These are phyloP conservation scores for Barnardius zonarius DNA, from an alignment of 2,113 vertebrate genomes.

Conservation along the genomic window DNA sequence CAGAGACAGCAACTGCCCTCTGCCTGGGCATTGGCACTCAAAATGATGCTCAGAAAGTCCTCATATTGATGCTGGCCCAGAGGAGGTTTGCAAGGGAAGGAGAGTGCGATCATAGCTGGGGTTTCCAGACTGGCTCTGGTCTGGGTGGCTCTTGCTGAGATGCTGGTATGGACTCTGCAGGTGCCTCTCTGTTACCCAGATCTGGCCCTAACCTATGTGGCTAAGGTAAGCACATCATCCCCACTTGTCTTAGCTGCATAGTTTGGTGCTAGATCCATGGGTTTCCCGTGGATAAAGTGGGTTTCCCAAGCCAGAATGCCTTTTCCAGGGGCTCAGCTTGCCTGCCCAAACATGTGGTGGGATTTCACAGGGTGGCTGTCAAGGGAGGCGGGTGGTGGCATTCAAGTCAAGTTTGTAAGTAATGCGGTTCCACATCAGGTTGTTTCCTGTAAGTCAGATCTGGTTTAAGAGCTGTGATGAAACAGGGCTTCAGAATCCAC, in stretches of 20 bases:
- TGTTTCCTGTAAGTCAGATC: slow-evolving; percentile 80
- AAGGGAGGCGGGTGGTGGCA: neutral
- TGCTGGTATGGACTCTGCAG: neutral
- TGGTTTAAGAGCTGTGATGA: slow-evolving; percentile 65
- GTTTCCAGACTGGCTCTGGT: fast-evolving
- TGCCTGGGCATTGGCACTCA: fast-evolving
- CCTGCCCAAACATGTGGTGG: fast-evolving
- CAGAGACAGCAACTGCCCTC: neutral
- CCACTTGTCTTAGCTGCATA: fast-evolving
- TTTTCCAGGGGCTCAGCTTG: neutral
- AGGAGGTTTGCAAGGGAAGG: neutral
- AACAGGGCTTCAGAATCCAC: slow-evolving; percentile 66
- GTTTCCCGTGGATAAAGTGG: neutral
- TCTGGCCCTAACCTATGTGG: fast-evolving
- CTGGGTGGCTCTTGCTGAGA: neutral
- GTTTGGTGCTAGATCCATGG: neutral
- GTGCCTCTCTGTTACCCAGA: neutral
- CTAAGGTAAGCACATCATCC: neutral
- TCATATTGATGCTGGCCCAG: fast-evolving
- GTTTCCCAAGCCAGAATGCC: neutral
- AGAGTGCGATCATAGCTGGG: fast-evolving
- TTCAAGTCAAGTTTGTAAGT: slow-evolving; percentile 47
- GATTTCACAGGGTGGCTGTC: neutral
- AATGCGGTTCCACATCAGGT: slow-evolving; percentile 66
- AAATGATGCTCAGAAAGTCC: neutral